Percentiles rank a stretch among this genome's conserved stretches.
Conservation (phyloP, 2,797 vertebrate genomes). For the Amblyopsis hoosieri region DNA sequence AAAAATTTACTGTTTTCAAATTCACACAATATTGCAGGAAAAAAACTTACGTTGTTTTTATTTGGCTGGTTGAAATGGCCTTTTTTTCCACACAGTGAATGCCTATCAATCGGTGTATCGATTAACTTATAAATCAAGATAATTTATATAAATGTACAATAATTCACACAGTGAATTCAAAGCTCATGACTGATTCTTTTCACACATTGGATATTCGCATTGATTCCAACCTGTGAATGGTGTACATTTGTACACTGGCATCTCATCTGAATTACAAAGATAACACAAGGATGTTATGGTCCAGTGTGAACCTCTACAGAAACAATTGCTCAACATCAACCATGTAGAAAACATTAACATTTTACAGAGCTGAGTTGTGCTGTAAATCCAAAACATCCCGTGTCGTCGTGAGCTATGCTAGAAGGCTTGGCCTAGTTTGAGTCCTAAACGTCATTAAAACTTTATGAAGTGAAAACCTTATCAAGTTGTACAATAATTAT, state of each 20-base stretch:
- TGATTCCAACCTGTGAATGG: too few species aligned
- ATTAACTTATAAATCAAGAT: neutral
- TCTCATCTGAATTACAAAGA: too few species aligned
- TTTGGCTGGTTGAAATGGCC: constrained; percentile 7
- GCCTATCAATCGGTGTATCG: constrained; percentile 6
- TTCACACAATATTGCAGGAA: constrained; percentile 9
- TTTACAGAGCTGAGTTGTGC: constrained; percentile 24
- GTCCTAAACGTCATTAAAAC: constrained; percentile 46
- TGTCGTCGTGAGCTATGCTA: neutral
- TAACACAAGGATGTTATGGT: too few species aligned
- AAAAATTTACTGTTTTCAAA: constrained; percentile 33
- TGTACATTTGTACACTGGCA: too few species aligned
- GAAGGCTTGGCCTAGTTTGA: constrained; percentile 43
- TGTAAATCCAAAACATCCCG: constrained; percentile 29
- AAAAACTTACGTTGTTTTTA: constrained; percentile 5
- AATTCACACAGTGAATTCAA: too few species aligned
- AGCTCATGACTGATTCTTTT: too few species aligned
- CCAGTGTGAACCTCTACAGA: neutral
- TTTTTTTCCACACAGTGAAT: neutral
- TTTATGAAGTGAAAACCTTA: constrained; percentile 5
- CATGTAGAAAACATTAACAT: neutral
- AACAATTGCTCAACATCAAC: constrained; percentile 7
- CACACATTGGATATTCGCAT: too few species aligned
- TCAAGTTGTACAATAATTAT: neutral
- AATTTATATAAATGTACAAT: neutral